These are phyloP conservation scores for Gymnothorax reevesii DNA, from an alignment of 2,797 vertebrate genomes.

Conservation along the genomic window DNA sequence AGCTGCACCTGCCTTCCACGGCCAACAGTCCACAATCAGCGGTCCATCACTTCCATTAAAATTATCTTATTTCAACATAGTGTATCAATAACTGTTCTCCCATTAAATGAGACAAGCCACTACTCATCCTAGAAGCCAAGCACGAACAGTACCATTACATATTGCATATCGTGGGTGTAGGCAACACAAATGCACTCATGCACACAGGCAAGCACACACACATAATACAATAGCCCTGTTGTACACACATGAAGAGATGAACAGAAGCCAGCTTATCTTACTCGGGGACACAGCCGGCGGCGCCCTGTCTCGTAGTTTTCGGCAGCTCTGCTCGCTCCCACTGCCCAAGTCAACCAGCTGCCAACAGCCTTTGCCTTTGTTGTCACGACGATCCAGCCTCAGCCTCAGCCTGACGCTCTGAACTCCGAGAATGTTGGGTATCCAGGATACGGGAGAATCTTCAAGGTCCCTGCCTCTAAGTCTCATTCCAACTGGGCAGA, in stretches of 20 bases:
- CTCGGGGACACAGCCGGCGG: conserved; percentile 49
- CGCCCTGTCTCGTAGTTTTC: conserved; percentile 39
- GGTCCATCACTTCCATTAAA: not conserved
- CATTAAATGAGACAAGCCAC: not conserved
- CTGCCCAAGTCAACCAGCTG: conserved; percentile 64
- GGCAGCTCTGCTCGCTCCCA: conserved; percentile 43
- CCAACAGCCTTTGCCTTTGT: conserved; percentile 64
- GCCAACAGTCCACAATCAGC: not conserved
- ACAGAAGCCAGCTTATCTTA: conserved; percentile 45
- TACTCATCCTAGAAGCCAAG: not conserved
- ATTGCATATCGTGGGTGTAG: not conserved
- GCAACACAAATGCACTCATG: not conserved
- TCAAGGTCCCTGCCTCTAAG: conserved; percentile 58
- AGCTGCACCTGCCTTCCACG: not conserved
- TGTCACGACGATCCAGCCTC: conserved; percentile 60
- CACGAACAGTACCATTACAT: not conserved
- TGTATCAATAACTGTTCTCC: not conserved
- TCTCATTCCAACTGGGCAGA: conserved; percentile 63
- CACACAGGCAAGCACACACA: not conserved
- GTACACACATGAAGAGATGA: not conserved
- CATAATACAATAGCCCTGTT: not conserved
- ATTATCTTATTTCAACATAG: not conserved
- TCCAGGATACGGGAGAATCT: conserved; percentile 60
- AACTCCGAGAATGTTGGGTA: conserved; percentile 60
- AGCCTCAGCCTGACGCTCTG: conserved; percentile 66